A percentile compares a stretch with the other conserved stretches of the same genome.
Evolutionary conservation across 2,888 invertebrate species (phyloP).

Genomic region (Boloria euphrosyne): DNA sequence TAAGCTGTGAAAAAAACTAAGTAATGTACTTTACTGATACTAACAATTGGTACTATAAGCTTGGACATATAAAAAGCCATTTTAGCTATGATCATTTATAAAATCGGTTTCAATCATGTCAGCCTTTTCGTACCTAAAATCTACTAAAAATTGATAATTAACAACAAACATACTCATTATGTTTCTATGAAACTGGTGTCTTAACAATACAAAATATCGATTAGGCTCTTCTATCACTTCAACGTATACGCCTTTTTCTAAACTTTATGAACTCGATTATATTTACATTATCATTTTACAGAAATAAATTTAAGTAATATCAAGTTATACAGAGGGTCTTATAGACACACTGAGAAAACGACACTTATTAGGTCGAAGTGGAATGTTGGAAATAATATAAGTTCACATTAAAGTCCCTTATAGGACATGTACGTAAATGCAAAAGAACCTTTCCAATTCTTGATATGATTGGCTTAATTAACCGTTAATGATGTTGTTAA

Average conservation of each 20-base stretch:
- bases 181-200: slow-evolving; percentile 79
- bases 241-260: slow-evolving; percentile 74
- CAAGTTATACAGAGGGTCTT: slow-evolving; percentile 59
- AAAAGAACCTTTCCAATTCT: slow-evolving; percentile 1
- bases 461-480: background rate
- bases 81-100: slow-evolving; percentile 46
- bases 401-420: slow-evolving; percentile 18
- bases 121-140: slow-evolving; percentile 79
- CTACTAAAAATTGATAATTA: slow-evolving; percentile 77
- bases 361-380: slow-evolving; percentile 37
- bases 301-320: slow-evolving; percentile 46
- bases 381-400: slow-evolving; percentile 47
- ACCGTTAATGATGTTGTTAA: too few relatives aligned
- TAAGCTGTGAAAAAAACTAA: slow-evolving; percentile 13
- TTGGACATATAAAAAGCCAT: slow-evolving; percentile 31
- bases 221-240: slow-evolving; percentile 80
- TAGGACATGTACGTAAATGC: background rate
- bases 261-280: slow-evolving; percentile 49
- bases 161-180: slow-evolving; percentile 69
- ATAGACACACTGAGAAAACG: slow-evolving; percentile 55
- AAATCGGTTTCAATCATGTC: slow-evolving; percentile 69
- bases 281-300: slow-evolving; percentile 55
- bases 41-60: slow-evolving; percentile 31
- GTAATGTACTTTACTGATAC: slow-evolving; percentile 28
- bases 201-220: slow-evolving; percentile 73